Base-by-base conservation (phyloP, 2,888 invertebrate genomes). In the Perizoma affinitatum region DNA sequence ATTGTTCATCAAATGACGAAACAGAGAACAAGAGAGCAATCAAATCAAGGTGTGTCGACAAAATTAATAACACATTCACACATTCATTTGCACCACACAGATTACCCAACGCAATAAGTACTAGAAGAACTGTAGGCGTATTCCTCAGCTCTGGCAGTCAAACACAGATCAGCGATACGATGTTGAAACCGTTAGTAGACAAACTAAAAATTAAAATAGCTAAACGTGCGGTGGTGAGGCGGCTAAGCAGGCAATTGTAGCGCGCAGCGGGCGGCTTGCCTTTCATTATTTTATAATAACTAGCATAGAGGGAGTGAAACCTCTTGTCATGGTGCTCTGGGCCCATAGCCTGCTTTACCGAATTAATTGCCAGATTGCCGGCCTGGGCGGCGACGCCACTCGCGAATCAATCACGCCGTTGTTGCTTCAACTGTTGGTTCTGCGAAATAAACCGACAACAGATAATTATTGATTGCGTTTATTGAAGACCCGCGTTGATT, bases 221-320 rank as follows among this genome's bases (percentile, higher is more conserved):
- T 90, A 90, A 90, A 89, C 90, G 89, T 86, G 80, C 82, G 80
- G 84, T 86, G 84, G 82, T 83, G 84, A 80, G 82, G 76, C 86
- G 84, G 82, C 87, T 90, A 92, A 91, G 87, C 87, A 90, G 91
- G 83, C 91, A 90, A 91, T 92, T 92, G 92, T 92, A 78, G 84
- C 69, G 73, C 92, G 70, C 92, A 90, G 92, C 92, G 88, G 92
- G 91, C 86, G 90, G 89, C 80, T 79, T 80, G 80, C 75, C 86
- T 90, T 88, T 91, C 91, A 92, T 92, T 92, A 92, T 91, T 90
- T 90, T 91, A 90, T 91, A 90, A 91, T 92, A 92, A 90, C 89
- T 82, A 83, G 69, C 80, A 81, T 82, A 83, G 84, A 86, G 86
- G 87, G 84, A 79, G 71, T 78, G 82, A 87, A 90, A 87, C 78